phyloP scores from a whole-genome alignment of 2,113 vertebrate species.

The Scortum barcoo region DNA sequence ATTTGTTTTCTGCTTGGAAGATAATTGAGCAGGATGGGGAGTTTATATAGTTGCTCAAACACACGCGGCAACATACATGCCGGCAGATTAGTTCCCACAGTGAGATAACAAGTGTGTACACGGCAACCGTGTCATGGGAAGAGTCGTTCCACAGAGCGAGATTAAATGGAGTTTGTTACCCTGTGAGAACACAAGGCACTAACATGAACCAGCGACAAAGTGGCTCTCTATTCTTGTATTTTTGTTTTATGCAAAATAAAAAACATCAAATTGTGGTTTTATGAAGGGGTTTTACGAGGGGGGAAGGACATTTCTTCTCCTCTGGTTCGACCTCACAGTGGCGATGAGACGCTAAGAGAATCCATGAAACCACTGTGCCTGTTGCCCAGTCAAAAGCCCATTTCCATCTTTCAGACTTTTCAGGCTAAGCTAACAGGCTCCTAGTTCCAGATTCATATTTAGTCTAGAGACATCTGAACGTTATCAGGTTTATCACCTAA shows the following conservation, averaged over 20 bases:
- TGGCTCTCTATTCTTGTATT: neutral
- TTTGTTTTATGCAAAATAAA: too few species aligned
- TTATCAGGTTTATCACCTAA: neutral
- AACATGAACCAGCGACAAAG: neutral
- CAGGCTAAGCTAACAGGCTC: neutral
- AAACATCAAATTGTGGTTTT: too few species aligned
- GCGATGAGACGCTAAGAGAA: neutral
- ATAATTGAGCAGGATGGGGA: constrained; percentile 13
- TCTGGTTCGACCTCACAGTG: neutral
- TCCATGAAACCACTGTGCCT: too few species aligned
- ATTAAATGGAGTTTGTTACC: constrained; percentile 3
- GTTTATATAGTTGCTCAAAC: constrained; percentile 14
- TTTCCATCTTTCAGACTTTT: too few species aligned
- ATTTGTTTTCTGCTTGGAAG: constrained; percentile 48
- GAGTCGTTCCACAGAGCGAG: neutral
- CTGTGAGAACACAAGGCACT: neutral
- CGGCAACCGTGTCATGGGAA: constrained; percentile 1
- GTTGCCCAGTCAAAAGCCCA: too few species aligned
- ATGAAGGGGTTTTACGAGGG: too few species aligned
- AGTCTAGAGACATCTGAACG: too few species aligned
- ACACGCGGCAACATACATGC: constrained; percentile 12
- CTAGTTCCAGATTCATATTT: too few species aligned
- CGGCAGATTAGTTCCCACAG: constrained; percentile 20
- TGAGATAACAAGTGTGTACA: constrained; percentile 4
- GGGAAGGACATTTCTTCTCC: neutral